These are phyloP conservation scores for Cerastis leucographa DNA, from an alignment of 2,888 invertebrate species.

Conservation along the genomic window DNA sequence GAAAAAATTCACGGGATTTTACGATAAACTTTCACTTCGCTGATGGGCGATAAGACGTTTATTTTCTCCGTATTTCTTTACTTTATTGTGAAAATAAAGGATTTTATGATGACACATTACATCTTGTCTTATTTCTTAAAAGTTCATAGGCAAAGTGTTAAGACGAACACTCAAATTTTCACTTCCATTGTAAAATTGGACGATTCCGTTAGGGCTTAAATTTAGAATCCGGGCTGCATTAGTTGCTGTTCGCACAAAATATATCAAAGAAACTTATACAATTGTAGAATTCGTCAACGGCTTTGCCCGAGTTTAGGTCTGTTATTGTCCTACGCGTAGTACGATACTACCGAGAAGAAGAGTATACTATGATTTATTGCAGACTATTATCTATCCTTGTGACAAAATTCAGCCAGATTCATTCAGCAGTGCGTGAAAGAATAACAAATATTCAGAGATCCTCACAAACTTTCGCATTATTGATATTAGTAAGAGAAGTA, in stretches of 20 bases:
- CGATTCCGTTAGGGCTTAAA: neutral
- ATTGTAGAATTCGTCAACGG: too few species aligned
- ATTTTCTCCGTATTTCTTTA: slow-evolving; percentile 21
- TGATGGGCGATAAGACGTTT: slow-evolving; percentile 31
- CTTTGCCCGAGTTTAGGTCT: too few species aligned
- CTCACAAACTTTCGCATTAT: too few species aligned
- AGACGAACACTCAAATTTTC: neutral
- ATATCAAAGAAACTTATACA: too few species aligned
- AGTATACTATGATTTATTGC: too few species aligned
- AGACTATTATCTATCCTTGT: too few species aligned
- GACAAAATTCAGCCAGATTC: too few species aligned
- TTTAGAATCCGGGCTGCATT: neutral
- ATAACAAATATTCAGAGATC: too few species aligned
- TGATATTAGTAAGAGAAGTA: too few species aligned
- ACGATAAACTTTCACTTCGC: slow-evolving; percentile 54
- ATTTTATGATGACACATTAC: neutral
- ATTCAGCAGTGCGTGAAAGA: too few species aligned
- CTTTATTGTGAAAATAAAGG: slow-evolving; percentile 27
- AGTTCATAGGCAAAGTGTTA: neutral
- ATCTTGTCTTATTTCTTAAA: neutral
- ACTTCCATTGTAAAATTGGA: neutral
- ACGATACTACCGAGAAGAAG: too few species aligned
- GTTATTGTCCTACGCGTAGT: too few species aligned
- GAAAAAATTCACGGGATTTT: slow-evolving; percentile 62
- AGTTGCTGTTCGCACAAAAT: neutral